A percentile compares a stretch with the other conserved stretches of the same genome.
These are phyloP conservation scores for Myrmecobius fasciatus DNA, from an alignment of 2,113 vertebrate genomes.

Conservation along the genomic window DNA sequence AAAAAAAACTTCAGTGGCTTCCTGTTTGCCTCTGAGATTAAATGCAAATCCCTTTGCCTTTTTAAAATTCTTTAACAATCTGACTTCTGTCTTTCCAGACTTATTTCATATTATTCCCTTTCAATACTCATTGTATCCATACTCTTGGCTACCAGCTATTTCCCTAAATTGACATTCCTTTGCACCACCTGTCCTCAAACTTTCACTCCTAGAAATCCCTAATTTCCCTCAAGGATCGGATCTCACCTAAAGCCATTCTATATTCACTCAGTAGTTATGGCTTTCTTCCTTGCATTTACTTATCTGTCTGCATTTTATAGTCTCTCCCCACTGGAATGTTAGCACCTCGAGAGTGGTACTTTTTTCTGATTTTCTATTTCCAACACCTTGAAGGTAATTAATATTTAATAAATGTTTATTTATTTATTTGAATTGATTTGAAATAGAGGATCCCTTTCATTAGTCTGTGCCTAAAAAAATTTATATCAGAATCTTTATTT, in stretches of 20 bases:
- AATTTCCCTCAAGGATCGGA: background rate
- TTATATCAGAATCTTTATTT: background rate
- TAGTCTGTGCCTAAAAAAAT: background rate
- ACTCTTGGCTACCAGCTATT: background rate
- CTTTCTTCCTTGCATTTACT: background rate
- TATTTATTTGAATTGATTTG: background rate
- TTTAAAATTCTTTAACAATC: background rate
- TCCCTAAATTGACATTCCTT: background rate
- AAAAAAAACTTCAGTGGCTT: too few species aligned
- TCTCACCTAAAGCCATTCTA: background rate
- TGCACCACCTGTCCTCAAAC: background rate
- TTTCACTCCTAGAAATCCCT: background rate
- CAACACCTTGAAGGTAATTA: background rate
- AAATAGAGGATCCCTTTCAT: background rate
- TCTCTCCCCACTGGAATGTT: background rate
- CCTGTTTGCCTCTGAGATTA: too few species aligned
- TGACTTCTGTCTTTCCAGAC: background rate
- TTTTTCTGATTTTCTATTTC: background rate
- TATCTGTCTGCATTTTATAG: background rate
- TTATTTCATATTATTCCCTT: background rate
- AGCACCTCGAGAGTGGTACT: background rate
- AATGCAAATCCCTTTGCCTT: too few species aligned
- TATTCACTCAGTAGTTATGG: background rate
- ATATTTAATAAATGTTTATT: too few species aligned
- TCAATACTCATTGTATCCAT: background rate